A percentile compares a stretch with the other conserved stretches of the same genome.
Conservation (phyloP, 2,797 vertebrate genomes). For the Microcaecilia unicolor region DNA sequence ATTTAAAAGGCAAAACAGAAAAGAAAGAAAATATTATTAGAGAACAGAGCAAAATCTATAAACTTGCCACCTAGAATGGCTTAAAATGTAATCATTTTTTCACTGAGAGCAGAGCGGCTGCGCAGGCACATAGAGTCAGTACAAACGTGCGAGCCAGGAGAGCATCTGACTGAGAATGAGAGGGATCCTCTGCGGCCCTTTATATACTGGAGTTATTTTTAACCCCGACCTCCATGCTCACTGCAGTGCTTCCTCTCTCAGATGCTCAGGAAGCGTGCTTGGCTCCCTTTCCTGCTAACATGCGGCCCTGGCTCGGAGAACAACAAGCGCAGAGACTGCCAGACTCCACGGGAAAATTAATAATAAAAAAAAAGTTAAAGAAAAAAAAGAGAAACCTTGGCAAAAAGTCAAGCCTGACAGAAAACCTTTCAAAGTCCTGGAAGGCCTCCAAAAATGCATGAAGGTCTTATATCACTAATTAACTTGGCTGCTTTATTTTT, state of each 20-base stretch:
- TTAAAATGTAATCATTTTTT: too few relatives aligned
- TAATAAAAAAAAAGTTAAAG: too few relatives aligned
- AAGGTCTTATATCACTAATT: slow-evolving; percentile 34
- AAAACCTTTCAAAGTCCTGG: slow-evolving; percentile 48
- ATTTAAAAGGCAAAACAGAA: too few relatives aligned
- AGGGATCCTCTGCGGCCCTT: slow-evolving; percentile 68
- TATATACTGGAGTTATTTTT: slow-evolving; percentile 97
- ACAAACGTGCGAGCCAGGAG: slow-evolving; percentile 27
- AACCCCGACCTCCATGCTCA: slow-evolving; percentile 80
- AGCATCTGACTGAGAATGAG: slow-evolving; percentile 55
- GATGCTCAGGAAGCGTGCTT: slow-evolving; percentile 84
- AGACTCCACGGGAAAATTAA: slow-evolving; percentile 46
- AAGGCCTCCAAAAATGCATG: slow-evolving; percentile 42
- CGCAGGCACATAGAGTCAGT: too few relatives aligned
- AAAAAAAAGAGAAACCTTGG: too few relatives aligned
- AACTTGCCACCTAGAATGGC: too few relatives aligned
- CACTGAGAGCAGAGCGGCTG: too few relatives aligned
- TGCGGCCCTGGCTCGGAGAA: slow-evolving; percentile 77
- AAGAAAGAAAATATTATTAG: too few relatives aligned
- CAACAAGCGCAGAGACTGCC: slow-evolving; percentile 75
- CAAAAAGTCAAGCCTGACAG: slow-evolving; percentile 53
- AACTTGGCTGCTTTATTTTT: too few relatives aligned
- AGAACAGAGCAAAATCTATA: too few relatives aligned
- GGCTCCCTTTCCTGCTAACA: slow-evolving; percentile 87
- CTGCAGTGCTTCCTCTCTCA: slow-evolving; percentile 82